Evolutionary conservation across 2,888 invertebrate species (phyloP).

Genomic region (Drosophila ustulata): DNA sequence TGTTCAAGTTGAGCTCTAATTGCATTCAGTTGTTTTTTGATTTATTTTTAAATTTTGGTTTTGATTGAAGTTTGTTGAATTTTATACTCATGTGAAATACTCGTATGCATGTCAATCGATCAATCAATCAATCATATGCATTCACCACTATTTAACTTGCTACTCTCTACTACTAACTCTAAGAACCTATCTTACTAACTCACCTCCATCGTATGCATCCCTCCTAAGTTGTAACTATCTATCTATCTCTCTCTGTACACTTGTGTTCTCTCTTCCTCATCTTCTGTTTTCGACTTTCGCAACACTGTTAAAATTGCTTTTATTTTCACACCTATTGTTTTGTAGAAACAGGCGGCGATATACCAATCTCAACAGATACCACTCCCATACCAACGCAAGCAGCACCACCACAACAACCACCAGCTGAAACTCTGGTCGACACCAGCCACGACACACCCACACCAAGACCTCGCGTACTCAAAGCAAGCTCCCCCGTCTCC

Average conservation of each 20-base stretch:
- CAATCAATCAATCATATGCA: conserved; percentile 6
- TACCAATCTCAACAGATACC: conserved; percentile 79
- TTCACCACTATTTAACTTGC: conserved; percentile 26
- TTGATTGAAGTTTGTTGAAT: conserved; percentile 20
- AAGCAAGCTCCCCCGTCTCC: conserved; percentile 77
- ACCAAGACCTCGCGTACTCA: conserved; percentile 86
- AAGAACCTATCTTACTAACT: conserved; percentile 41
- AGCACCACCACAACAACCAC: conserved; percentile 23
- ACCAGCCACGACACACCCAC: conserved; percentile 83
- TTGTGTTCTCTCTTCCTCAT: conserved; percentile 69
- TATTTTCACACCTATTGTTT: conserved; percentile 84
- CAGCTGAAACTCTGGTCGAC: conserved; percentile 66
- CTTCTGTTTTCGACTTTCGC: conserved; percentile 78
- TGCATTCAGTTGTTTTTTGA: conserved; percentile 67
- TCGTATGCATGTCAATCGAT: conserved; percentile 56
- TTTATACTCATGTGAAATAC: conserved; percentile 17
- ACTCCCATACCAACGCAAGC: conserved; percentile 73
- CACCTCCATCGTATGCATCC: conserved; percentile 35
- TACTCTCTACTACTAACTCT: conserved; percentile 44
- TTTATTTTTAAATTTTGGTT: conserved; percentile 7
- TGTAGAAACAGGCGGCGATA: conserved; percentile 85
- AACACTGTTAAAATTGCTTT: conserved; percentile 82
- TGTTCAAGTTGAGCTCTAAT: conserved; percentile 84
- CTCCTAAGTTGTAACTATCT: conserved; percentile 26
- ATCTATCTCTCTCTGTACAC: conserved; percentile 33